Evolutionary conservation across 2,888 invertebrate genomes (phyloP).

Genomic region (Sphinx pinastri): DNA sequence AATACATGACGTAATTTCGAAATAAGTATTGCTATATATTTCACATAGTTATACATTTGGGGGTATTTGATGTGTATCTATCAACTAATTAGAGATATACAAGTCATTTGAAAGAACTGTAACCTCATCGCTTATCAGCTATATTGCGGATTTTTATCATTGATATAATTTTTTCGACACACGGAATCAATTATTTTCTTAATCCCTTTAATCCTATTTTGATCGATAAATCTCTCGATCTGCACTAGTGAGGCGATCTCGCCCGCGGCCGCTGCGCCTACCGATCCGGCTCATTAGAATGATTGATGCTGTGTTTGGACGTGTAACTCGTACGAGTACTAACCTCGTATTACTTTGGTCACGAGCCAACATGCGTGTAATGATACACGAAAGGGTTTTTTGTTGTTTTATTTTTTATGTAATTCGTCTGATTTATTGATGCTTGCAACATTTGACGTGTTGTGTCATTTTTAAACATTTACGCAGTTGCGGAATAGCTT

Average conservation of each 20-base stretch:
- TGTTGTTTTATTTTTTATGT: conserved; percentile 18
- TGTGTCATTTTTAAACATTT: background rate
- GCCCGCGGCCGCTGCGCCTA: conserved; percentile 53
- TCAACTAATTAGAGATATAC: too few species aligned
- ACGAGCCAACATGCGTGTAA: conserved; percentile 63
- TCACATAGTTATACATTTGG: too few species aligned
- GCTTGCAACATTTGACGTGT: background rate
- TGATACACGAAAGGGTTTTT: conserved; percentile 35
- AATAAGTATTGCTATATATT: too few species aligned
- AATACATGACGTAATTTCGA: too few species aligned
- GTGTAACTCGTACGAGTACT: conserved; percentile 66
- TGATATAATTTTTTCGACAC: background rate
- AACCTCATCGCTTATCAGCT: too few species aligned
- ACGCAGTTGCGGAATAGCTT: too few species aligned
- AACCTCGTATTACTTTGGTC: conserved; percentile 59
- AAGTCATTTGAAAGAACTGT: too few species aligned
- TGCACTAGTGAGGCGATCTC: conserved; percentile 52
- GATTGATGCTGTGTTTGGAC: conserved; percentile 79
- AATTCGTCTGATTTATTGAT: conserved; percentile 8
- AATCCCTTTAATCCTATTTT: background rate
- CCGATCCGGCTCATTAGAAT: conserved; percentile 78
- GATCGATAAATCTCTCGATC: conserved; percentile 42
- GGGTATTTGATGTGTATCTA: too few species aligned
- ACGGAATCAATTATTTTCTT: background rate
- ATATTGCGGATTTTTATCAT: background rate